A percentile compares a stretch with the other conserved stretches of the same genome.
Conservation (phyloP, 2,888 invertebrate genomes). For the Ethmia dodecea region DNA sequence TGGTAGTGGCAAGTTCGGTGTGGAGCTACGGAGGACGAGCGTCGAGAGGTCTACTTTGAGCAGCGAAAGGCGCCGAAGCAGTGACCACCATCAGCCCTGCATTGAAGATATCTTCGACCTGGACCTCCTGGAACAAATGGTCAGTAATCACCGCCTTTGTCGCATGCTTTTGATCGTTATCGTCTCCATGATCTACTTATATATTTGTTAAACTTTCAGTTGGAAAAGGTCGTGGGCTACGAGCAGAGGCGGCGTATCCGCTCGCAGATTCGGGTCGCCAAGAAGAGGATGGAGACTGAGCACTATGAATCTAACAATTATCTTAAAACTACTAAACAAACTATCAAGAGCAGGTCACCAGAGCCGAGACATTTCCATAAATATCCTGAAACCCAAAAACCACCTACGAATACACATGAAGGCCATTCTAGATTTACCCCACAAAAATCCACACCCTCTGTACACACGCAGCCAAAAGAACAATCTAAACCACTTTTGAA, state of each 20-base stretch:
- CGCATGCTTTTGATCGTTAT: conserved; percentile 29
- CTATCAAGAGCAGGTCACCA: conserved; percentile 30
- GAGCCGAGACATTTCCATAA: conserved; percentile 21
- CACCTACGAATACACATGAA: conserved; percentile 40
- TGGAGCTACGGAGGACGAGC: conserved; percentile 79
- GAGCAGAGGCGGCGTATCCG: conserved; percentile 87
- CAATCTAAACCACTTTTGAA: conserved; percentile 31
- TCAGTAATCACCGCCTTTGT: conserved; percentile 52
- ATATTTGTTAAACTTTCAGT: conserved; percentile 63
- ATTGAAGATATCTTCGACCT: conserved; percentile 86
- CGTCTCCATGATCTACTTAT: conserved; percentile 23
- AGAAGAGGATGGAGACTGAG: conserved; percentile 73
- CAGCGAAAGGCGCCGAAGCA: conserved; percentile 63
- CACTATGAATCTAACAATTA: conserved; percentile 26
- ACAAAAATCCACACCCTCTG: conserved; percentile 23
- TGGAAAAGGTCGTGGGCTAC: conserved; percentile 86
- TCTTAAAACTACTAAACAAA: conserved; percentile 37
- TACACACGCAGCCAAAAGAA: conserved; percentile 29
- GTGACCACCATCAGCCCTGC: conserved; percentile 71
- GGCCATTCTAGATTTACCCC: conserved; percentile 29
- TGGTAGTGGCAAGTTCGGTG: conserved; percentile 82
- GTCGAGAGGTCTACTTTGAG: conserved; percentile 66
- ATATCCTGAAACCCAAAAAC: conserved; percentile 40
- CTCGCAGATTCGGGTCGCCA: conserved; percentile 85
- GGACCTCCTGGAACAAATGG: conserved; percentile 83